A percentile compares a stretch with the other conserved stretches of the same genome.
phyloP scores from a whole-genome alignment of 2,888 invertebrate genomes.

The Diplolepis rosae region DNA sequence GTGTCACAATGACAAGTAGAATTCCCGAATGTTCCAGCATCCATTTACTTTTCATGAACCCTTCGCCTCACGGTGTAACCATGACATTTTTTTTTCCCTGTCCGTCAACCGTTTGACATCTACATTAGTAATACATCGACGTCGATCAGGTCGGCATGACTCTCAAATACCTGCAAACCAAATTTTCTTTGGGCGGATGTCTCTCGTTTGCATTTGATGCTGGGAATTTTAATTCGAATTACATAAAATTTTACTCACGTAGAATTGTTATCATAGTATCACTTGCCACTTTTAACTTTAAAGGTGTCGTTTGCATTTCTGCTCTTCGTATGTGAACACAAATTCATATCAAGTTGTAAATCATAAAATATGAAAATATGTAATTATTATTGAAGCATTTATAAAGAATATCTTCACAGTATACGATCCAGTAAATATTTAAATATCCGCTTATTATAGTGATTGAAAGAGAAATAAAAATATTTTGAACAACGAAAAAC shows the following conservation, averaged over 20 bases:
- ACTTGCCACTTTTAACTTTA: background rate
- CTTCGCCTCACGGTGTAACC: slow-evolving; percentile 6
- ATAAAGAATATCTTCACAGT: too few species aligned
- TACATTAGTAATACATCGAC: slow-evolving; percentile 17
- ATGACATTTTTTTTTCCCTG: slow-evolving; percentile 3
- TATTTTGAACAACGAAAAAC: too few species aligned
- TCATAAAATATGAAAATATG: too few species aligned
- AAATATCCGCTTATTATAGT: too few species aligned
- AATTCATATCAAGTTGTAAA: too few species aligned
- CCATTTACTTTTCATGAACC: slow-evolving; percentile 11
- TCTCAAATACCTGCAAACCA: slow-evolving; percentile 10
- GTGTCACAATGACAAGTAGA: slow-evolving; percentile 1
- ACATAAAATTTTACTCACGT: background rate
- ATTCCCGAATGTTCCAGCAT: slow-evolving; percentile 1
- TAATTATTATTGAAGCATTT: too few species aligned
- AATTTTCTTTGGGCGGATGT: background rate
- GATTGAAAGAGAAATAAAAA: too few species aligned
- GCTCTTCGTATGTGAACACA: too few species aligned
- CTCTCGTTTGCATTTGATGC: background rate
- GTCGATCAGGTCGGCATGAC: slow-evolving; percentile 21
- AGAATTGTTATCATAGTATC: background rate
- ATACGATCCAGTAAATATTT: too few species aligned
- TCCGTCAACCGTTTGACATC: slow-evolving; percentile 18
- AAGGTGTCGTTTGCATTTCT: too few species aligned
- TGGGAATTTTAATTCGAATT: slow-evolving; percentile 14